Evolutionary conservation across 2,888 invertebrate genomes (phyloP).

Genomic region (Dasypolia templi): DNA sequence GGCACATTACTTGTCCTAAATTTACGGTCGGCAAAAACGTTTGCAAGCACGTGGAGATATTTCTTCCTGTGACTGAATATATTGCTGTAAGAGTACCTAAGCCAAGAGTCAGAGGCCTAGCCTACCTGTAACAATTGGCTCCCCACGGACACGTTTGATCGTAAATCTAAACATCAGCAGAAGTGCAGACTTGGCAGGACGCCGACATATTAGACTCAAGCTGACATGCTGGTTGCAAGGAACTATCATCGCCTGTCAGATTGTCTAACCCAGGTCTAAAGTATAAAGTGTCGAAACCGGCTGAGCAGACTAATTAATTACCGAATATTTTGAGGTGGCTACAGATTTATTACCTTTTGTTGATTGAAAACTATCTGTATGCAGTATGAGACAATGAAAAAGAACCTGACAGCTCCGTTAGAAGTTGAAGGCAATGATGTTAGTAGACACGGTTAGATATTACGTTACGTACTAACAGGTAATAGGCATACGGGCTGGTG

Average conservation of each 20-base stretch:
- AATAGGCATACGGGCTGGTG: too few relatives aligned
- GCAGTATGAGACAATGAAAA: conserved; percentile 5
- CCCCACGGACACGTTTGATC: conserved; percentile 18
- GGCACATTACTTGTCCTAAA: conserved; percentile 23
- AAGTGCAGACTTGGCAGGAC: conserved; percentile 39
- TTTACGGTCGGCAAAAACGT: conserved; percentile 24
- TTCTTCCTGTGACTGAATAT: conserved; percentile 22
- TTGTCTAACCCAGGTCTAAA: conserved; percentile 31
- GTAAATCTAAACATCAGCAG: conserved; percentile 49
- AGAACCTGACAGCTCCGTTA: neutral
- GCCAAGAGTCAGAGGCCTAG: conserved; percentile 36
- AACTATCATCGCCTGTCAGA: conserved; percentile 52
- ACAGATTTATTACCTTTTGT: conserved; percentile 41
- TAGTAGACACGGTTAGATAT: too few relatives aligned
- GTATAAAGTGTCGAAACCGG: conserved; percentile 32
- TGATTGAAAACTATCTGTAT: conserved; percentile 43
- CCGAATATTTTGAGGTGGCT: conserved; percentile 36
- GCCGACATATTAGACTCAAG: conserved; percentile 33
- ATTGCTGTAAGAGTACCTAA: conserved; percentile 17
- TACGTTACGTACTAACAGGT: too few relatives aligned
- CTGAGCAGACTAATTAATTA: conserved; percentile 43
- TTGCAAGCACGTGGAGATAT: conserved; percentile 25
- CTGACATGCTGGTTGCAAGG: conserved; percentile 32
- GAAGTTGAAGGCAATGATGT: too few relatives aligned
- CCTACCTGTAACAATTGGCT: conserved; percentile 12